Evolutionary conservation across 1,140 invertebrate genomes (phyloP).

Genomic region (Diploscapter pachys): DNA sequence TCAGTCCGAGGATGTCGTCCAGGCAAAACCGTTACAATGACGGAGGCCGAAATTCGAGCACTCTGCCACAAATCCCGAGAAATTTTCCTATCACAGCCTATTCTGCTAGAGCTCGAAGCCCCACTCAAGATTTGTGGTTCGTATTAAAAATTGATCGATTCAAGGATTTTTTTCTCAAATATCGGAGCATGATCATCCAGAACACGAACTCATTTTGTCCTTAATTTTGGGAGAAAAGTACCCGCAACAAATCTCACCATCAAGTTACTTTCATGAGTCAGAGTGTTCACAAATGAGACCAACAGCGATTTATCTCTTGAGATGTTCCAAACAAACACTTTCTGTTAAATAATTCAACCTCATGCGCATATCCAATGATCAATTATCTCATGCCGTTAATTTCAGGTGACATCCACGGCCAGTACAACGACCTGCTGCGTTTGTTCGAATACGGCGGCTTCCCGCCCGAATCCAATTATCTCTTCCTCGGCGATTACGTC

Average conservation of each 20-base stretch:
- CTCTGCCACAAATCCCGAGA: conserved; percentile 73
- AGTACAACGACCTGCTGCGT: conserved; percentile 93
- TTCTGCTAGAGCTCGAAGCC: conserved; percentile 93
- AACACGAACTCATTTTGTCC: neutral
- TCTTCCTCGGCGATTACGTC: conserved; percentile 74
- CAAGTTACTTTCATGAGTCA: neutral
- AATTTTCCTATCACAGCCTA: conserved; percentile 98
- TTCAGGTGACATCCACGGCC: conserved; percentile 94
- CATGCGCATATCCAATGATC: neutral
- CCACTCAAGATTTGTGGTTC: conserved; percentile 97
- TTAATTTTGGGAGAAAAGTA: neutral
- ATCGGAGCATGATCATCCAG: neutral
- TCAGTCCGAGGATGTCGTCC: conserved; percentile 64
- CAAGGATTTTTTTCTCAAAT: neutral
- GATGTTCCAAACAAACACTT: neutral
- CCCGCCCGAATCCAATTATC: conserved; percentile 98
- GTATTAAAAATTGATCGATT: conserved; percentile 13
- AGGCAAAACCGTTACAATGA: conserved; percentile 65
- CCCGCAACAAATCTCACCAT: neutral
- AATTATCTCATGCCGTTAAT: conserved; percentile 9
- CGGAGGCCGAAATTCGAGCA: conserved; percentile 63
- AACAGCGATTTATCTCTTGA: neutral
- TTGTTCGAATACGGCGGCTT: conserved; percentile 99
- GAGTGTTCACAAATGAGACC: neutral
- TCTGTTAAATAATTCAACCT: neutral